A percentile compares a stretch with the other conserved stretches of the same genome.
Conservation (phyloP, 2,888 invertebrate species). For the Harpalus rubripes region DNA sequence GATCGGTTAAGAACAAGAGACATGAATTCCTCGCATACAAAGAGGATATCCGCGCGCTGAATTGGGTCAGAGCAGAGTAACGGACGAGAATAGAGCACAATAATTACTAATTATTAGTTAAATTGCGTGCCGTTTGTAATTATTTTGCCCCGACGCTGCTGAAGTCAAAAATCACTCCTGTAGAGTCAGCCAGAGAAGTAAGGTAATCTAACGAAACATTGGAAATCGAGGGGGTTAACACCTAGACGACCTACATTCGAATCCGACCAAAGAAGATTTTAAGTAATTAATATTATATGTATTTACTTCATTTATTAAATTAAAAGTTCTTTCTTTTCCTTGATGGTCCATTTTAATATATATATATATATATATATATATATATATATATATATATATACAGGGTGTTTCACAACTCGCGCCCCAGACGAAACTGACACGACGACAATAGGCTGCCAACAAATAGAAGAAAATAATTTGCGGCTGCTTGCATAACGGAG, state of each 20-base stretch:
- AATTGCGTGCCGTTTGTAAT: conserved; percentile 76
- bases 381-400: too few species aligned
- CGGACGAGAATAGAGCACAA: conserved; percentile 70
- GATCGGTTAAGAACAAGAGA: conserved; percentile 51
- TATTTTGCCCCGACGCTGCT: conserved; percentile 70
- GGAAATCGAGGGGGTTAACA: not conserved
- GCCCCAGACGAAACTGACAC: too few species aligned
- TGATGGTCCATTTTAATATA: too few species aligned
- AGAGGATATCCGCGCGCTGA: conserved; percentile 68
- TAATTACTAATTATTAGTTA: conserved; percentile 75
- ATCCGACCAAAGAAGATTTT: too few species aligned
- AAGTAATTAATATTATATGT: too few species aligned
- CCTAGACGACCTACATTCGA: not conserved
- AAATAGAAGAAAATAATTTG: too few species aligned
- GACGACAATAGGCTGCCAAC: too few species aligned
- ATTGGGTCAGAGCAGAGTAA: conserved; percentile 71
- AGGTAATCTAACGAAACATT: not conserved
- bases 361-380: too few species aligned
- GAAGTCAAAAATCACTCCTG: conserved; percentile 63
- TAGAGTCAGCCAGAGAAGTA: not conserved
- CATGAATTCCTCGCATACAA: conserved; percentile 48
- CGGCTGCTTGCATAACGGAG: too few species aligned
- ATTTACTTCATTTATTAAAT: too few species aligned
- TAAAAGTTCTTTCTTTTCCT: too few species aligned
- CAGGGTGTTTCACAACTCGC: too few species aligned